phyloP scores from a whole-genome alignment of 2,113 vertebrate genomes.

The Speoplatyrhinus poulsoni region DNA sequence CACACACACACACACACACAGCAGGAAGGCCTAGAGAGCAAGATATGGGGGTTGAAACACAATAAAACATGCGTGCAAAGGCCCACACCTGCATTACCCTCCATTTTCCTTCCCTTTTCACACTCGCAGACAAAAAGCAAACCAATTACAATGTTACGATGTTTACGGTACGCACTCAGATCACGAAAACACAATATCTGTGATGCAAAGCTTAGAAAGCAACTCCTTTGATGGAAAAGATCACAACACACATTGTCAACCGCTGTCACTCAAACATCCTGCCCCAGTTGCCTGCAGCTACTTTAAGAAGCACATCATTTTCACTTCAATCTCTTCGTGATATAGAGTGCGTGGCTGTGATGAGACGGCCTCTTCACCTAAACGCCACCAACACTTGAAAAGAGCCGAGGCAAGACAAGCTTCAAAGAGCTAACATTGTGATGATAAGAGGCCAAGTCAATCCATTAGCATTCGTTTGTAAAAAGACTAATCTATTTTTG shows the following conservation, averaged over 20 bases:
- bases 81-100: slow-evolving; percentile 11
- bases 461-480: slow-evolving; percentile 53
- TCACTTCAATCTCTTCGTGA: slow-evolving; percentile 62
- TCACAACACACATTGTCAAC: slow-evolving; percentile 36
- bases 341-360: slow-evolving; percentile 31
- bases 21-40: not conserved
- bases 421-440: slow-evolving; percentile 40
- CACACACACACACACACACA: slow-evolving; percentile 16
- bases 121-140: slow-evolving; percentile 4
- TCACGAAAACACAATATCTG: slow-evolving; percentile 24
- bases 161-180: slow-evolving; percentile 27
- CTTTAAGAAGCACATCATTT: slow-evolving; percentile 64
- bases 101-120: not conserved
- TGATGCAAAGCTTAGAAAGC: slow-evolving; percentile 46
- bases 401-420: slow-evolving; percentile 31
- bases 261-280: slow-evolving; percentile 42
- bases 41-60: slow-evolving; percentile 21
- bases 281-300: slow-evolving; percentile 41
- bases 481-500: slow-evolving; percentile 47
- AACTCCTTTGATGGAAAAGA: slow-evolving; percentile 4
- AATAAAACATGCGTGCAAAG: slow-evolving; percentile 17
- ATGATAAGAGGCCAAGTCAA: slow-evolving; percentile 56
- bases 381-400: slow-evolving; percentile 53
- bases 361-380: slow-evolving; percentile 54
- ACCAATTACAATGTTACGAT: slow-evolving; percentile 29